A percentile compares a stretch with the other conserved stretches of the same genome.
These are phyloP conservation scores for Mesoligia furuncula DNA, from an alignment of 2,888 invertebrate species.

Conservation along the genomic window DNA sequence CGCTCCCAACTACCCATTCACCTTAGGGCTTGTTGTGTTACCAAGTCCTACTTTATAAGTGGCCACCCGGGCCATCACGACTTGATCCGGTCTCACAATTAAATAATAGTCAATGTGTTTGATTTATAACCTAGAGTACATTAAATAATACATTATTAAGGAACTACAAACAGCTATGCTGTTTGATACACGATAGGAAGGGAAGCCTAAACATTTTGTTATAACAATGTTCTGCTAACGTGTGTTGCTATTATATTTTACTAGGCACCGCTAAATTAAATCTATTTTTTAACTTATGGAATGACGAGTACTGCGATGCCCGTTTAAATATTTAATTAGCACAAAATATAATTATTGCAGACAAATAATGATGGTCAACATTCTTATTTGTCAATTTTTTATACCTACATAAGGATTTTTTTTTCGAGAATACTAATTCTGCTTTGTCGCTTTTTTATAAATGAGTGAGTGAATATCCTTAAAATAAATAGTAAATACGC, in stretches of 20 bases:
- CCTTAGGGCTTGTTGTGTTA: background rate
- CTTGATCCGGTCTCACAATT: background rate
- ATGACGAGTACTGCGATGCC: constrained; percentile 49
- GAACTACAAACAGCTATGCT: constrained; percentile 42
- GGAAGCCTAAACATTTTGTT: constrained; percentile 22
- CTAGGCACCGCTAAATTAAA: constrained; percentile 51
- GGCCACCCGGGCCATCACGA: background rate
- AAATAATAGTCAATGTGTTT: background rate
- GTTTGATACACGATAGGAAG: background rate
- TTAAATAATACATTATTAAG: constrained; percentile 47
- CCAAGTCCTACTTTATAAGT: background rate
- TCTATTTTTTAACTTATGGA: constrained; percentile 47
- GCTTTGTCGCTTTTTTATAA: too few species aligned
- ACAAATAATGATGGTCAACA: constrained; percentile 26
- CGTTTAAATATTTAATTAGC: constrained; percentile 12
- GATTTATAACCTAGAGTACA: constrained; percentile 23
- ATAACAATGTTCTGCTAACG: constrained; percentile 8
- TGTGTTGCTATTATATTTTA: constrained; percentile 49
- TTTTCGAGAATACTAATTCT: background rate
- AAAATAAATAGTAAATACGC: constrained; percentile 12
- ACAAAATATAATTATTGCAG: background rate
- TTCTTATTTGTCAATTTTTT: background rate
- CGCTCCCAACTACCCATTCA: too few species aligned
- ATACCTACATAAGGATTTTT: background rate
- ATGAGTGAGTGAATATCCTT: background rate